Evolutionary conservation across 1,140 invertebrate genomes (phyloP).

Genomic region (Cotesia glomerata): DNA sequence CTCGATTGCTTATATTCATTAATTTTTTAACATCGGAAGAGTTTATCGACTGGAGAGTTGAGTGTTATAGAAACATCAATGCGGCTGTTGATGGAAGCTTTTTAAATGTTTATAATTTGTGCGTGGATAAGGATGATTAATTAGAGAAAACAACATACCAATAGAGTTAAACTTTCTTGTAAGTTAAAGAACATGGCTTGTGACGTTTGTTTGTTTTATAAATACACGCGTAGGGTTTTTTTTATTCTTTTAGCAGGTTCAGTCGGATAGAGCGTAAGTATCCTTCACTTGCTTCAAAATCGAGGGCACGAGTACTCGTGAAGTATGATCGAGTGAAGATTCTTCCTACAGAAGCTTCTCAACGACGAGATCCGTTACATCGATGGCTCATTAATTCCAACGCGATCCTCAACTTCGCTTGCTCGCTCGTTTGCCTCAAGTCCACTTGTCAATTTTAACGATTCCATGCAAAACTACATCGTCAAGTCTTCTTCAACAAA

Average conservation of each 20-base stretch:
- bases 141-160: background rate
- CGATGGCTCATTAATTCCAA: conserved; percentile 37
- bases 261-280: background rate
- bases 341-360: conserved; percentile 23
- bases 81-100: no score
- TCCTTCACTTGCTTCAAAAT: conserved; percentile 15
- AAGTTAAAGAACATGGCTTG: background rate
- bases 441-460: conserved; percentile 7
- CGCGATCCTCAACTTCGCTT: conserved; percentile 31
- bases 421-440: conserved; percentile 13
- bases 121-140: no score
- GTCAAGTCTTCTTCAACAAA: background rate
- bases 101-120: no score
- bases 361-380: conserved; percentile 35
- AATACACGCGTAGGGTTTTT: background rate
- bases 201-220: background rate
- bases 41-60: no score
- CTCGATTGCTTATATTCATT: no score
- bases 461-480: background rate
- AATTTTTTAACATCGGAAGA: no score
- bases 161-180: background rate
- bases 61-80: no score
- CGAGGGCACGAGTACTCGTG: conserved; percentile 22
- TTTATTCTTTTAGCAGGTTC: background rate
- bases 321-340: conserved; percentile 29